Conservation (phyloP, 2,113 vertebrate genomes). For the Hylia prasina region DNA sequence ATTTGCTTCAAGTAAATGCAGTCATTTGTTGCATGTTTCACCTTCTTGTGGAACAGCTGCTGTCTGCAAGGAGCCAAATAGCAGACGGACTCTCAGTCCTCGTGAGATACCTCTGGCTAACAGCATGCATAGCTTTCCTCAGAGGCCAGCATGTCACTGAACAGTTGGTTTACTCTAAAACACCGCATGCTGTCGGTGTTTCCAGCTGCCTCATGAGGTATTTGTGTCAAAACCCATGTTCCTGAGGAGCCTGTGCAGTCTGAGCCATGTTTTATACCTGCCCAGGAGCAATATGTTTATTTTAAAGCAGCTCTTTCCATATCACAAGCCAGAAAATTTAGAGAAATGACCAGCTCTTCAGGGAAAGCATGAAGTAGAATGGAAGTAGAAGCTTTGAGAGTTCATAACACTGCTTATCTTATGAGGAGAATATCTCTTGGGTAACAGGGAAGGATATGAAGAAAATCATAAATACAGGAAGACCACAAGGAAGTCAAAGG, state of each 20-base stretch:
- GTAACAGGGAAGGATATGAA: background rate
- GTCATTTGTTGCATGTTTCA: slow-evolving; percentile 38
- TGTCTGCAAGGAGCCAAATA: slow-evolving; percentile 45
- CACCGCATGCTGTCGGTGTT: background rate
- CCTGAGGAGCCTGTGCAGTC: background rate
- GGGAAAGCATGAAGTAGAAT: background rate
- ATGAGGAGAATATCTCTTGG: background rate
- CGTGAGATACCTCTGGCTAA: slow-evolving; percentile 33
- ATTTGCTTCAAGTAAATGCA: slow-evolving; percentile 40
- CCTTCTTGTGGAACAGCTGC: slow-evolving; percentile 54
- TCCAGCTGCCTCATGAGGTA: background rate
- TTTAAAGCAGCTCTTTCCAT: background rate
- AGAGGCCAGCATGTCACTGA: slow-evolving; percentile 29
- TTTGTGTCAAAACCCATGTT: background rate
- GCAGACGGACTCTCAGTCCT: slow-evolving; percentile 6
- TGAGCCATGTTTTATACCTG: background rate
- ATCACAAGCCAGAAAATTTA: background rate
- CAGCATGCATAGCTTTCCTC: slow-evolving; percentile 4
- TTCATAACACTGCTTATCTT: background rate
- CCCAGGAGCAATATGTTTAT: background rate
- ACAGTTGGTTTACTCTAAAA: slow-evolving; percentile 37
- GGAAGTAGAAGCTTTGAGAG: background rate
- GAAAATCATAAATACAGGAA: background rate
- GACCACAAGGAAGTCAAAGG: background rate
- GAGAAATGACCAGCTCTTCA: background rate